Evolutionary conservation across 2,888 invertebrate species (phyloP).

Genomic region (Sicus ferrugineus): DNA sequence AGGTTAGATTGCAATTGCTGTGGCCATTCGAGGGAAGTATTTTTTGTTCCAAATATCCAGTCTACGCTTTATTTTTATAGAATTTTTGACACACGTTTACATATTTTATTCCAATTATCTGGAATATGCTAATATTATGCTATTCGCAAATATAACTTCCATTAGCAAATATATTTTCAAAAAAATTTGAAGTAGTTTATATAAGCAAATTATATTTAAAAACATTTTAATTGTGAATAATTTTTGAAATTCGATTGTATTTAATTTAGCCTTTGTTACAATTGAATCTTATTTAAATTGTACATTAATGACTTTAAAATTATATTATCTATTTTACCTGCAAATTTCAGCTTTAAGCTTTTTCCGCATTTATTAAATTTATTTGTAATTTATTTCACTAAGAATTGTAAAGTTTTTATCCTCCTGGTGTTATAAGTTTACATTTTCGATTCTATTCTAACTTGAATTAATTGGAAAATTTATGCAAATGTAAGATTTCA

Average conservation of each 20-base stretch:
- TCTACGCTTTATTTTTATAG: neutral
- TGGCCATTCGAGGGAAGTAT: neutral
- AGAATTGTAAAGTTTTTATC: neutral
- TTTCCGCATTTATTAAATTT: neutral
- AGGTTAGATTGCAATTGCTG: neutral
- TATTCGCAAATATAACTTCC: too few relatives aligned
- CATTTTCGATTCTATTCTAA: neutral
- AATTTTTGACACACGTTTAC: neutral
- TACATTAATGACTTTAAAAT: slow-evolving; percentile 14
- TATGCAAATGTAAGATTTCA: neutral
- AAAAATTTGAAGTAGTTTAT: neutral
- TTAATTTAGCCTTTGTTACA: slow-evolving; percentile 19
- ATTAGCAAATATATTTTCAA: neutral
- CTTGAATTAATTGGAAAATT: neutral
- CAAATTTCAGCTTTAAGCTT: neutral
- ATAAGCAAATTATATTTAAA: slow-evolving; percentile 19
- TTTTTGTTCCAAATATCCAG: neutral
- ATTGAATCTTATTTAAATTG: slow-evolving; percentile 23
- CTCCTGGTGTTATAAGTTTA: neutral
- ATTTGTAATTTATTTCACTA: slow-evolving; percentile 10
- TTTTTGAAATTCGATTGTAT: neutral
- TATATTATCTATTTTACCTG: slow-evolving; percentile 16
- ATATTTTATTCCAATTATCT: too few relatives aligned
- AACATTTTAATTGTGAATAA: slow-evolving; percentile 8
- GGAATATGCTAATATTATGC: neutral